Evolutionary conservation across 2,113 vertebrate species (phyloP), one percentile per base, ranked within the genome.

Genomic region (Carassius carassius): DNA sequence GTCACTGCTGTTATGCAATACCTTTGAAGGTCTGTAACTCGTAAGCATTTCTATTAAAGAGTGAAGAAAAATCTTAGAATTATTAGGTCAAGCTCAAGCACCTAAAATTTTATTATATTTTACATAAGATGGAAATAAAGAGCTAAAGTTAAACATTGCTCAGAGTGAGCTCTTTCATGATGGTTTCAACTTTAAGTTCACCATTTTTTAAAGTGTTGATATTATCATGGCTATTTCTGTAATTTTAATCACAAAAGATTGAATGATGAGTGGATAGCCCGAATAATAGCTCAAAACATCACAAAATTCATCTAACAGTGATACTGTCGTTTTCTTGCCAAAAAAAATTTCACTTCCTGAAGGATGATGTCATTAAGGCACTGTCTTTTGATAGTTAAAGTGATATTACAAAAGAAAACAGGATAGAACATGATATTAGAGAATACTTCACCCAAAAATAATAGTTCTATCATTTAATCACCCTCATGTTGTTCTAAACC

Each of bases 1-100:
- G 67, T 5, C 19, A 44, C 41, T 72, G 4, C 65, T 67, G 65
- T 67, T 72, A 41, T n/a, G 69, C 69, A 72, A 35, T 72, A 72
- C 35, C 32, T 21, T 41, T 72, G 19, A 72, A 72, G 19, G 3
- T 67, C 29, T 9, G 0, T 32, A 25, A 29, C 62, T 14, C 9
- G 41, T 63, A 63, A 35, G 29, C 14, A 9, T 67, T 67, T 35
- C 29, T 35, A 17, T 35, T 67, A 35, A 32, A 41, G 32, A 4
- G 35, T n/a, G 3, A n/a, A n/a, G 35, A 72, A 41, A 10, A 41
- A 37, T 41, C 19, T 5, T 41, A 70, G 67, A n/a, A n/a, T 41
- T 37, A 37, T 69, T n/a, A 41, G 35, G 35, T 70, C 35, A n/a
- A 70, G 35, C 32, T 41, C 35, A 41, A 11, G 35, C 67, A 41